Conservation (phyloP, 2,113 vertebrate species). For the Malurus cyaneus region DNA sequence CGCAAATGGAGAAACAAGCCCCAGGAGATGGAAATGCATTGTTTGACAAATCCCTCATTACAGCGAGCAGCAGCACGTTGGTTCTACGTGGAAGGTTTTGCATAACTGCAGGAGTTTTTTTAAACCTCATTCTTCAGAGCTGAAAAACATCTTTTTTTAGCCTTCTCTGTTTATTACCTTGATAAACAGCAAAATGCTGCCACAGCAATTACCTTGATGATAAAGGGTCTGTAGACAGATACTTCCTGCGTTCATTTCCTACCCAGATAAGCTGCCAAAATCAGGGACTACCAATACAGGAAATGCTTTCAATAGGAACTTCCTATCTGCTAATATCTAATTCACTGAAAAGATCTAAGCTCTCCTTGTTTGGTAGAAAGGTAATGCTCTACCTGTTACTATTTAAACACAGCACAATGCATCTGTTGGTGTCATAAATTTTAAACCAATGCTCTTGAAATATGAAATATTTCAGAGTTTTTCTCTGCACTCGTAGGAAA, state of each 20-base stretch:
- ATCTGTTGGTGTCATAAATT: not conserved
- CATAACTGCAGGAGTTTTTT: not conserved
- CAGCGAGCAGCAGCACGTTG: not conserved
- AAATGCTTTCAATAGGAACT: constrained; percentile 74
- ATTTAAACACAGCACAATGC: not conserved
- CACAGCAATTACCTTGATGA: constrained; percentile 78
- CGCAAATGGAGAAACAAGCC: not conserved
- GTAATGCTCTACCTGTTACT: not conserved
- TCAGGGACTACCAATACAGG: constrained; percentile 73
- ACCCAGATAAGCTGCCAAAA: constrained; percentile 71
- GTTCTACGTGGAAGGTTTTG: not conserved
- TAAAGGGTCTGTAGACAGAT: constrained; percentile 81
- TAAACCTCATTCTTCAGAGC: constrained; percentile 29
- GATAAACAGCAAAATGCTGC: constrained; percentile 78
- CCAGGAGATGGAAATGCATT: not conserved
- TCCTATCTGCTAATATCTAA: constrained; percentile 70
- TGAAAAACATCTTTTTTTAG: constrained; percentile 80
- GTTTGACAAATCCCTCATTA: not conserved
- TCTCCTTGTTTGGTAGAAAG: not conserved
- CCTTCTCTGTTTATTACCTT: constrained; percentile 68
- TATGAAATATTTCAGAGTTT: not conserved
- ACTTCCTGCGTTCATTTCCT: constrained; percentile 81
- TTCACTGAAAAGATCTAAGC: not conserved
- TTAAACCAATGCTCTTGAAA: not conserved
- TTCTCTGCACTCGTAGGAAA: not conserved